phyloP scores from a whole-genome alignment of 2,113 vertebrate species.

The Erinaceus europaeus region DNA sequence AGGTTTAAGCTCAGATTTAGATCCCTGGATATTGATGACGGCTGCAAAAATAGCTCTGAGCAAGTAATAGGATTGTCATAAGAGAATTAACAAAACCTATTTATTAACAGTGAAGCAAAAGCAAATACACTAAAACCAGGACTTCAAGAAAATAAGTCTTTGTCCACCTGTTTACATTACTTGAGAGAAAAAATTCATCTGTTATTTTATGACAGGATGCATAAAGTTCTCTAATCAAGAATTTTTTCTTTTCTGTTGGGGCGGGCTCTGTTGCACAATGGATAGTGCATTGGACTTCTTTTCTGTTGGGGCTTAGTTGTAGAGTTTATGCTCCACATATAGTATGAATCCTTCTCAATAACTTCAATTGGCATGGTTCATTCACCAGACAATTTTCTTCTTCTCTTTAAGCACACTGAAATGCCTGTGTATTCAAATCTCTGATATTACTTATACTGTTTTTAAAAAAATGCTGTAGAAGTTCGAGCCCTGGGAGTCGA shows the following conservation, averaged over 20 bases:
- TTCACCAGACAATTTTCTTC: background rate
- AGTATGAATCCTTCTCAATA: background rate
- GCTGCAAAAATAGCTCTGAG: constrained; percentile 90
- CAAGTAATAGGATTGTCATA: constrained; percentile 94
- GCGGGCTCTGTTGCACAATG: too few species aligned
- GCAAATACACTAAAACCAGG: constrained; percentile 35
- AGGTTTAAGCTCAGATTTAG: constrained; percentile 83
- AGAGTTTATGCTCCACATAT: too few species aligned
- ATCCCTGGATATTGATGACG: constrained; percentile 78
- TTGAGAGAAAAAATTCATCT: background rate
- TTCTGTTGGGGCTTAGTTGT: too few species aligned
- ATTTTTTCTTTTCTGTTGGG: too few species aligned
- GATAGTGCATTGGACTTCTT: too few species aligned
- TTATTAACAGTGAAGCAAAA: constrained; percentile 80
- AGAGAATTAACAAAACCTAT: constrained; percentile 87
- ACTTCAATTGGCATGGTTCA: background rate
- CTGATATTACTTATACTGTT: background rate
- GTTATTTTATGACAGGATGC: too few species aligned
- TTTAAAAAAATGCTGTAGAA: background rate
- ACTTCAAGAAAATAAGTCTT: constrained; percentile 17
- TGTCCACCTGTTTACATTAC: background rate
- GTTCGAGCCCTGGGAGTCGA: too few species aligned
- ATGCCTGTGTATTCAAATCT: background rate
- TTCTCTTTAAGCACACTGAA: background rate
- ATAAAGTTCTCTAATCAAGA: background rate